Percentiles rank a stretch among this genome's conserved stretches.
Conservation (phyloP, 2,113 vertebrate species). For the Alexandromys fortis region DNA sequence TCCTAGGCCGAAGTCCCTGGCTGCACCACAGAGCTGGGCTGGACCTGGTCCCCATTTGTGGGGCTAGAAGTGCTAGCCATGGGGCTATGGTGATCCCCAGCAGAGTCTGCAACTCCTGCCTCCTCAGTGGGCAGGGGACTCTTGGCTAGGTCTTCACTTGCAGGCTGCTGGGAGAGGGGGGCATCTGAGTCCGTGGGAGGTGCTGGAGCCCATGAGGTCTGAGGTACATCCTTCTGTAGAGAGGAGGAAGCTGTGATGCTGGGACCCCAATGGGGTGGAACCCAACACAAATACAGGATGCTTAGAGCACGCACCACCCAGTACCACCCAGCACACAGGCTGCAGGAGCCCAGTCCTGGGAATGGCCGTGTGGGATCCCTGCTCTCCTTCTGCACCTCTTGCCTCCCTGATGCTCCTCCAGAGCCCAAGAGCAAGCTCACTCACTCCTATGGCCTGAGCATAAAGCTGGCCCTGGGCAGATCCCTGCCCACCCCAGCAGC, state of each 20-base stretch:
- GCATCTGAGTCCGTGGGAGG: constrained; percentile 51
- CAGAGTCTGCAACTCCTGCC: not conserved
- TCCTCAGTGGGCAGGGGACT: constrained; percentile 74
- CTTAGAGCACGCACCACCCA: not conserved
- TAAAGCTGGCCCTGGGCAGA: not conserved
- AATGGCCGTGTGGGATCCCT: not conserved
- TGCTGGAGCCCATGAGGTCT: constrained; percentile 88
- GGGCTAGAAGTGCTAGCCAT: not conserved
- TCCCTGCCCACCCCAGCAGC: not conserved
- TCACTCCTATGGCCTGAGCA: too few species aligned
- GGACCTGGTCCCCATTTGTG: not conserved
- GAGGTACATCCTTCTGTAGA: constrained; percentile 89
- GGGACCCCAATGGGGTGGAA: not conserved
- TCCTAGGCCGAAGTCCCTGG: constrained; percentile 81
- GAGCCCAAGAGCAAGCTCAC: not conserved
- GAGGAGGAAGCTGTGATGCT: not conserved
- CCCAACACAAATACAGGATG: not conserved
- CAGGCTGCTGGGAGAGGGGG: not conserved
- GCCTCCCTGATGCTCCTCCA: not conserved
- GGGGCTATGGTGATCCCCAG: not conserved
- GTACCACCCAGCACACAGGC: not conserved
- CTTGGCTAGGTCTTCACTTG: constrained; percentile 66
- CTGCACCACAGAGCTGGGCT: constrained; percentile 35
- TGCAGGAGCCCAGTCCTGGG: not conserved
- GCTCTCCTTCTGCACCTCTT: not conserved